Base-by-base conservation (phyloP, 2,797 vertebrate species). In the Gastrophryne carolinensis region DNA sequence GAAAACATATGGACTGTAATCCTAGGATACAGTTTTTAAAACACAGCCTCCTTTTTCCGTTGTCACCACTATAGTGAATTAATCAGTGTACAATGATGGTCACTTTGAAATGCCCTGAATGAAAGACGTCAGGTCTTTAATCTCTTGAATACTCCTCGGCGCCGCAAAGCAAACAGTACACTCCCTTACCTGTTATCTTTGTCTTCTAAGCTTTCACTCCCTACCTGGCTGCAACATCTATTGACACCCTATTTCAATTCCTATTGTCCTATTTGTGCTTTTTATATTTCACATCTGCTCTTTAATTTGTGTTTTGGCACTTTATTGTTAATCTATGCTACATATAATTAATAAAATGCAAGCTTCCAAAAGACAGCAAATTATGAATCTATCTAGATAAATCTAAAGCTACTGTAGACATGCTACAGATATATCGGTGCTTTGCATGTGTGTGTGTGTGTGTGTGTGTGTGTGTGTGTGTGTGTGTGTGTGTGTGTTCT, bases 131-230 rank as follows among this genome's bases (percentile, higher is more conserved):
- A 88, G 86, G 83, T 71, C 26, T 1, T 83, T 89, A 89, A 86
- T 89, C 88, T 88, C 87, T 84, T 86, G 83, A 91, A 85, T 83
- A 83, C 71, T 80, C 79, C 80, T 86, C 86, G 90, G 90, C 83
- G 80, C 89, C 91, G 89, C 83, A 86, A 87, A 86, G 86, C 84
- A 93, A 92, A 91, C 86, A 91, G 81, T 82, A 80, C 78, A 81
- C 84, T 87, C 84, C 71, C 82, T 83, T 80, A 78, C 78, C 83
- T 88, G 82, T 87, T 89, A 84, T 88, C 85, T 87, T 79, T 87
- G 79, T 83, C 72, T 68, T 79, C 81, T 87, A 84, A 85, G 84
- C 80, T 87, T 85, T 90, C 86, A 87, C 85, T 88, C 84, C 87
- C 84, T 87, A 89, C 82, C 81, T 83, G 75, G 75, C 82, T 85